Base-by-base conservation (phyloP, 2,888 invertebrate genomes). In the Drepanosiphum platanoidis region DNA sequence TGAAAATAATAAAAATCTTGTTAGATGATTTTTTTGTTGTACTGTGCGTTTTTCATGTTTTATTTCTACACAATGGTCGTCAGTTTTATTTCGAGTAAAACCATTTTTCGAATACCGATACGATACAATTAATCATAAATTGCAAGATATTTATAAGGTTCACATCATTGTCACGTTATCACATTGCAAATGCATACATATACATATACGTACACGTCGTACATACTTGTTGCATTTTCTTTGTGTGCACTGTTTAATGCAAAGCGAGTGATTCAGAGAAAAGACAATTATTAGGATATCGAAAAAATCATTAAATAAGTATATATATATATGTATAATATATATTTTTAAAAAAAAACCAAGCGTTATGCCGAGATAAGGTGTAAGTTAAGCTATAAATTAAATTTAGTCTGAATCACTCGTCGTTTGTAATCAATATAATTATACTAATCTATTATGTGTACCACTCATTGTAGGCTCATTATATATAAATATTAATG, bases 1-100 rank as follows among this genome's bases (percentile, higher is more conserved):
- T 84, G 68, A 68, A 68, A 68, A 81, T 72, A 82, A 79, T 79
- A 79, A 82, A 82, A 70, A 71, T 81, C 22, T 81, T 71, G 68
- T 36, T 81, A 81, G 81, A 52, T 46, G 68, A 81, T 81, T 58
- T 70, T 36, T 52, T 71, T 81, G 71, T 81, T 81, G 32, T 27
- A 36, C 34, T 80, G 34, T 80, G 27, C 70, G 18, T 80, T 71
- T 71, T 71, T 81, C n/a, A 46, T 68, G 18, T 64, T 39, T 77
- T 36, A 39, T 46, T 46, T 27, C 61, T 27, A 52, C 42, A 52
- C 42, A 61, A 64, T 34, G 22, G 32, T 68, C 34, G 34, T 68
- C 34, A 34, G 68, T 22, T 34, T 68, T 68, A 34, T 68, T 34
- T 3, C 22, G 68, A 68, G 34, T 68, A 68, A 68, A 34, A 34